Evolutionary conservation across 2,113 vertebrate genomes (phyloP), one percentile per base, ranked within the genome.

Genomic region (Myiagra hebetior): DNA sequence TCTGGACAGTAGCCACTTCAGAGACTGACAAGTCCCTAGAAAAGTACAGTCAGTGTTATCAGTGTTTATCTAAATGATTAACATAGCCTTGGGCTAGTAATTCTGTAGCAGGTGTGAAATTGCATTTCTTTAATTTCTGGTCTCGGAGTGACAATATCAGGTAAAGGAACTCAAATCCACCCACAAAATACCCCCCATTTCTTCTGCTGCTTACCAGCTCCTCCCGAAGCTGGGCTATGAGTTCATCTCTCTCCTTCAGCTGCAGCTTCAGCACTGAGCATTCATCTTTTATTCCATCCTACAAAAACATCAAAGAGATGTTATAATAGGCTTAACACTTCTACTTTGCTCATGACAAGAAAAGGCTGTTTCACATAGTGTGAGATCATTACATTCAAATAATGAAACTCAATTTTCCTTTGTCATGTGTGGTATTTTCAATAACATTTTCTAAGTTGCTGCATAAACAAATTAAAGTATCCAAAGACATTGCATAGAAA

Each of bases 241-340:
- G 95, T 91, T 99, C 99, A 14, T 99, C 99, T 96, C 98, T 99
- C 95, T 99, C 99, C 87, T 98, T 99, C 94, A 99, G 98, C 90
- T 99, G 99, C 84, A 99, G 98, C 93, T 98, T 98, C 95, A 99
- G 96, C 68, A 98, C 68, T 6, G 98, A 98, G 76, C 97, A 98
- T 94, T 99, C 99, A 94, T 99, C 99, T 98, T 98, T 99, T 96
- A 97, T 97, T 82, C 98, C 97, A 94, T 99, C 99, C 99, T 99
- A 92, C 84, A 97, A 95, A 98, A 98, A 97, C 89, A 98, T 97
- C 95, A 98, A 97, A 98, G 92, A 97, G 76, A 97, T 44, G 83
- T 94, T 85, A 97, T 76, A 97, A 97, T 81, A 97, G 63, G 80
- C 91, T 97, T 92, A 95, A 94, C 12, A 6, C 55, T 95, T 97